Base-by-base conservation (phyloP, 2,797 vertebrate species). In the Caiman crocodilus region DNA sequence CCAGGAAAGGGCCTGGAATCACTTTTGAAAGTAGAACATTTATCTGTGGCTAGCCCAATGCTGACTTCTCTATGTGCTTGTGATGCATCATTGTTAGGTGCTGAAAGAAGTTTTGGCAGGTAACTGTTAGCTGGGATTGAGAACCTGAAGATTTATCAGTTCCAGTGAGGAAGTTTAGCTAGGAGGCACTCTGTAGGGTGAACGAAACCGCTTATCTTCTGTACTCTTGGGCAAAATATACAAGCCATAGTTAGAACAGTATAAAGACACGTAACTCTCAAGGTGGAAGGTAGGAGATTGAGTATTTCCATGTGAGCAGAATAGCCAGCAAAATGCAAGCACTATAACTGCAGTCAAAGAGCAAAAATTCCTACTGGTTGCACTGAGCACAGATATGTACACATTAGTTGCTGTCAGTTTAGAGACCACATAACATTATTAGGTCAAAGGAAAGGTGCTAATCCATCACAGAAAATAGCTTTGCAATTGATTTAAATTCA, bases 381-480 rank as follows among this genome's bases (percentile, higher is more conserved):
- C 42, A 14, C 69, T 55, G 57, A 67, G 85, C 79, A 56, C 79
- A 57, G 85, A 92, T 76, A 82, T 84, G 79, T 84, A 77, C 67
- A 55, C 87, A 91, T 85, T 59, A 91, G 87, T 93, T 89, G 82
- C 93, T 95, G 96, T 94, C 92, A 95, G 90, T 71, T 64, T 58
- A 35, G 85, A 90, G 92, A 90, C 94, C 94, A 84, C 89, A 89
- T 79, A 74, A 87, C 89, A 67, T 87, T 95, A 96, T 89, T 94
- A 95, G 96, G 93, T 91, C 95, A 91, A 73, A 94, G 96, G 28
- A 84, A 96, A 95, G 90, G 90, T 96, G 92, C 92, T 95, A 82
- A 95, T 94, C 96, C 93, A 89, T 95, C 93, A 95, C 61, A 79
- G 93, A 89, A 92, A 96, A 90, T 87, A 63, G 61, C 93, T 96